Base-by-base conservation (phyloP, 35 echinoderm and acorn worm genomes). In the Diadema setosum region DNA sequence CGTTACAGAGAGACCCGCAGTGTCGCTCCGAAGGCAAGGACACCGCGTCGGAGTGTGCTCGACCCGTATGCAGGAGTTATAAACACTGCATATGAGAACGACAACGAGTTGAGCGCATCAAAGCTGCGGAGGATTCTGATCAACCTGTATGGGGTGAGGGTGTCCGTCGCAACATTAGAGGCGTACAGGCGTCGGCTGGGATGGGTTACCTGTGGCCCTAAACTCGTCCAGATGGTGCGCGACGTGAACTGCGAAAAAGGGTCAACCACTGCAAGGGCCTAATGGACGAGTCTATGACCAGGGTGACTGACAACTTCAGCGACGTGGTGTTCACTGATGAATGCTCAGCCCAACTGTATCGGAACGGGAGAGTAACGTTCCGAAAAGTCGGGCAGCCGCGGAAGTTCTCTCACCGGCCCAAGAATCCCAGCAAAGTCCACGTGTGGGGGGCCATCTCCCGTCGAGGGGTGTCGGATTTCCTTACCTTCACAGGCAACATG, bases 401-500 rank as follows among this genome's bases (percentile, higher is more conserved):
- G 8, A 8, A 8, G 11, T 32, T 70, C 65, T 8, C 8, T 8
- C 9, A 27, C 65, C 65, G 65, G 45, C 86, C 86, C n/a, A 85
- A 94, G 63, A 85, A 94, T 42, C 91, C 86, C 16, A 49, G 37
- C 37, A 84, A 90, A 55, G 17, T 90, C 0, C 87, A 90, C 8
- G 44, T 90, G 8, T 94, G 93, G 87, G 87, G 42, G 9, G 93
- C 84, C 8, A 90, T 94, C n/a, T 90, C 82, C 3, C 65, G 46
- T 50, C 25, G 42, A 32, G 87, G 93, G 5, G 75, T 80, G 2
- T 33, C 24, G 2, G 29, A 40, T n/a, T 65, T 88, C 25, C 15
- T 73, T 18, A 87, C 84, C 8, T 93, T 89, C 50, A 75, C 46
- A n/a, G 86, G 92, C 21, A 94, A 84, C 30, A 93, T 89, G 91